These are phyloP conservation scores for Corvus cornix DNA, from an alignment of 2,113 vertebrate species.

Conservation along the genomic window DNA sequence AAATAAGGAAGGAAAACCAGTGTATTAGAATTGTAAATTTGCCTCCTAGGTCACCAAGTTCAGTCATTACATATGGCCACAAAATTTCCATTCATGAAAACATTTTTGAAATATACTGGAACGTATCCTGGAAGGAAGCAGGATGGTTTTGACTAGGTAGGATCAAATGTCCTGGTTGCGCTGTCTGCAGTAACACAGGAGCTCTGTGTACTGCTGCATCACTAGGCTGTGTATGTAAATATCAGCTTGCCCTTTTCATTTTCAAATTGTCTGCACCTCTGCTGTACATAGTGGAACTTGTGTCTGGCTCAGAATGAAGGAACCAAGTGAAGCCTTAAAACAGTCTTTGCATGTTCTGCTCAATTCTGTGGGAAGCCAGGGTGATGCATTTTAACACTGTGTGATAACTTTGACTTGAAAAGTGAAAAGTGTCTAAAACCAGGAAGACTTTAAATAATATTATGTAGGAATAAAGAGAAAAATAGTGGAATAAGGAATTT, in stretches of 20 bases:
- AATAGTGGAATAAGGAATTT: not conserved
- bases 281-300: rapidly evolving
- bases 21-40: not conserved
- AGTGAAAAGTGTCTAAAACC: not conserved
- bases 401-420: not conserved
- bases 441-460: not conserved
- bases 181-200: not conserved
- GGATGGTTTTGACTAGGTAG: not conserved
- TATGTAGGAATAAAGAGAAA: not conserved
- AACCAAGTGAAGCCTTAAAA: not conserved
- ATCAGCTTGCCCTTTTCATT: not conserved
- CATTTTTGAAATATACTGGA: not conserved
- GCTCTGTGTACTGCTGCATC: not conserved
- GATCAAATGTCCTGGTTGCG: not conserved
- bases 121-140: not conserved
- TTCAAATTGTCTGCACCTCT: not conserved
- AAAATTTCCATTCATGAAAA: not conserved
- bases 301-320: not conserved
- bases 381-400: not conserved
- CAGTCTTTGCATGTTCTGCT: not conserved
- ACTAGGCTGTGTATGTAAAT: not conserved
- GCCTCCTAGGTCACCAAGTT: not conserved
- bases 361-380: not conserved
- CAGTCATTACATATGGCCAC: not conserved
- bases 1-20: not conserved